Base-by-base conservation (phyloP, 2,113 vertebrate species). In the Lepus timidus region DNA sequence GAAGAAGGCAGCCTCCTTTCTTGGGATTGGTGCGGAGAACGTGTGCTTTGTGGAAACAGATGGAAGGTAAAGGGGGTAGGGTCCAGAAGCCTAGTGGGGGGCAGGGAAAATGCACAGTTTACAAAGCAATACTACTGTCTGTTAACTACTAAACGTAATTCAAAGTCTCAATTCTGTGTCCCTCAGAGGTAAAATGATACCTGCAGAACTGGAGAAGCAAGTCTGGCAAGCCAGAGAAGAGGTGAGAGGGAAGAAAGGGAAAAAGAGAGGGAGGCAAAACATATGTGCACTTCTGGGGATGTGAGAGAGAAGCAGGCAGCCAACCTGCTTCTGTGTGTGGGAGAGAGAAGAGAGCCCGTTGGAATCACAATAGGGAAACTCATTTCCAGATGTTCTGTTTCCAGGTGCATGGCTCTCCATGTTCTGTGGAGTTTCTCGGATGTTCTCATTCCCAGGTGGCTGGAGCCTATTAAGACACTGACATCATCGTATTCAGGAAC, bases 161-260 rank as follows among this genome's bases (percentile, higher is more conserved):
- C 93, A 97, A 97, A 94, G 90, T 98, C 97, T 98, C 97, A 98
- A 97, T 97, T 98, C 96, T 98, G 88, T 98, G 95, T 98, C 94
- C 98, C 93, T 97, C 98, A 99, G 99, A 97, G 98, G 99, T 93
- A 99, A 99, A 98, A 99, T 99, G 99, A 98, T 99, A 98, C 98
- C 98, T 79, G 98, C 98, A 65, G 98, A 99, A 97, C 98, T 99
- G 97, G 99, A 99, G 98, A 98, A 98, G 96, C 97, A 98, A 97
- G 98, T 99, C 97, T 74, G 98, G 17, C 96, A 84, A 94, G 98
- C 98, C 82, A 98, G 97, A 97, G 97, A 97, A 97, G 98, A 99
- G 98, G 99, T 99, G 97, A 98, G 98, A 98, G 95, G 96, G 84
- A 64, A 83, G 92, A 91, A 88, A 85, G 87, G 67, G 82, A 61